Conservation (phyloP, 2,113 vertebrate genomes). For the Anhinga anhinga region DNA sequence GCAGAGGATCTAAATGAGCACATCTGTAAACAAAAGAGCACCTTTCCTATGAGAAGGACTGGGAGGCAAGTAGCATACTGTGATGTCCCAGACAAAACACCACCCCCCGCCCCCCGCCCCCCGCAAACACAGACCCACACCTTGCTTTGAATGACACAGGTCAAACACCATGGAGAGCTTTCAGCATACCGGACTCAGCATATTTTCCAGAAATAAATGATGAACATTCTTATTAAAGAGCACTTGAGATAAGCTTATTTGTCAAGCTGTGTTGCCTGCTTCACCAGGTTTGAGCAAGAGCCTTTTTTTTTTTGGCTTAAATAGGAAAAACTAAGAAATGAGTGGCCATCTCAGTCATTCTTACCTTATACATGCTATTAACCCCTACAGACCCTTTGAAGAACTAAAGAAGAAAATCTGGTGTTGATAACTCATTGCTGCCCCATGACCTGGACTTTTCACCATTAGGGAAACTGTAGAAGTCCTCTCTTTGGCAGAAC, state of each 20-base stretch:
- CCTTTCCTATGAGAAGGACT: background rate
- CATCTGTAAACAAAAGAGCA: background rate
- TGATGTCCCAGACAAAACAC: background rate
- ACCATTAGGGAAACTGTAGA: background rate
- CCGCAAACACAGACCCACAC: background rate
- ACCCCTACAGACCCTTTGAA: background rate
- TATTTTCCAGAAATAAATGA: conserved; percentile 58
- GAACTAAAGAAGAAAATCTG: background rate
- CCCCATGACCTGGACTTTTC: background rate
- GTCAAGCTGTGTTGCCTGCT: conserved; percentile 22
- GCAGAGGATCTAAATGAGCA: background rate
- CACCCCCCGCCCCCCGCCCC: background rate
- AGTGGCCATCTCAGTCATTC: background rate
- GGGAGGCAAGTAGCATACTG: background rate
- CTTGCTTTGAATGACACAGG: background rate
- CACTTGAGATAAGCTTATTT: conserved; percentile 62
- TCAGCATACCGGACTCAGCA: conserved; percentile 28
- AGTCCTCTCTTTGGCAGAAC: background rate
- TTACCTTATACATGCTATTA: background rate
- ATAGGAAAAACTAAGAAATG: background rate
- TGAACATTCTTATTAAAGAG: conserved; percentile 50
- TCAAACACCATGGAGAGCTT: background rate
- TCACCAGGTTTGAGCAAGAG: background rate
- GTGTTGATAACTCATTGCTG: background rate
- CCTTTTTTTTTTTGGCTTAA: background rate